These are phyloP conservation scores for Musca domestica DNA, from an alignment of 1,140 invertebrate genomes.

Conservation along the genomic window DNA sequence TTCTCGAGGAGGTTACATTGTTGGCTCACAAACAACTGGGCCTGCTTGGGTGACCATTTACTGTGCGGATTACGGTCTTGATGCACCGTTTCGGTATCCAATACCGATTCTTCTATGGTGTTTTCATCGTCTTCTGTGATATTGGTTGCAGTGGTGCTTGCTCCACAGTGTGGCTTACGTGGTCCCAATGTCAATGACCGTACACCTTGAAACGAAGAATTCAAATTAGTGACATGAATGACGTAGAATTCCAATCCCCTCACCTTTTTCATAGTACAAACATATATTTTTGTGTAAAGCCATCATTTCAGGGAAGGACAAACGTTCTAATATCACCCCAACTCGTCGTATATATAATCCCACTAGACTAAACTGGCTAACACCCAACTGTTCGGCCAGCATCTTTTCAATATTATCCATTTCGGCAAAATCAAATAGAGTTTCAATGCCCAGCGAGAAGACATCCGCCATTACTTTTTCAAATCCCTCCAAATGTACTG, in stretches of 20 bases:
- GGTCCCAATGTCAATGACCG: conserved; percentile 35
- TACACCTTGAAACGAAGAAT: conserved; percentile 30
- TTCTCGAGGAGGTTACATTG: conserved; percentile 78
- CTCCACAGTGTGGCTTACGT: conserved; percentile 26
- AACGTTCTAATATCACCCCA: conserved; percentile 75
- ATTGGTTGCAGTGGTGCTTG: background rate
- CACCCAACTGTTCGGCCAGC: conserved; percentile 42
- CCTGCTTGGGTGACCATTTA: conserved; percentile 80
- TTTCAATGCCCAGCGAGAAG: conserved; percentile 59
- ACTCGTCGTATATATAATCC: conserved; percentile 78
- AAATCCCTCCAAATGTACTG: conserved; percentile 56
- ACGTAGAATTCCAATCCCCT: conserved; percentile 48
- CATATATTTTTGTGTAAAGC: conserved; percentile 67
- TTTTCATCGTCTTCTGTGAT: conserved; percentile 3
- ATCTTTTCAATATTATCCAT: conserved; percentile 52
- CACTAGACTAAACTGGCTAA: conserved; percentile 59
- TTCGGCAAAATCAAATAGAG: conserved; percentile 66
- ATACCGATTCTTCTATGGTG: conserved; percentile 31
- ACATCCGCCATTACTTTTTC: conserved; percentile 59
- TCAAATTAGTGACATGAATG: background rate
- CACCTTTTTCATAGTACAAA: conserved; percentile 62
- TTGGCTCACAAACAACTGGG: conserved; percentile 82
- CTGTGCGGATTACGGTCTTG: conserved; percentile 51
- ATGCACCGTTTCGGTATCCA: conserved; percentile 23
- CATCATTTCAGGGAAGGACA: conserved; percentile 77